phyloP scores from a whole-genome alignment of 2,797 vertebrate genomes.

The Typhlichthys subterraneus region DNA sequence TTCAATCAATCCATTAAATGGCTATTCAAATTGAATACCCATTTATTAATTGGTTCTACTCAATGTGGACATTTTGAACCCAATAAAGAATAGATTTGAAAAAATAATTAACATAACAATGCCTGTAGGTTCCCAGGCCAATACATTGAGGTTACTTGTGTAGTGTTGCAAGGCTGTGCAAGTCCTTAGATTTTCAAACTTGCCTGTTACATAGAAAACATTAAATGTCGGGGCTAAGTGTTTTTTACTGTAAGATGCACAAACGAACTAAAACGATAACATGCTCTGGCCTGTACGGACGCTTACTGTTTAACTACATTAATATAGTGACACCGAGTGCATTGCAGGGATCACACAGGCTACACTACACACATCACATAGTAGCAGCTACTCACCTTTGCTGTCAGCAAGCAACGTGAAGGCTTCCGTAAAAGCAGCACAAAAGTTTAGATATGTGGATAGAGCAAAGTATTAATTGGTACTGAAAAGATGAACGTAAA shows the following conservation, averaged over 20 bases:
- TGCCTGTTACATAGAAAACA: too few relatives aligned
- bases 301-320: too few relatives aligned
- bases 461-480: background rate
- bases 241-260: too few relatives aligned
- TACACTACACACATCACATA: too few relatives aligned
- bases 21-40: too few relatives aligned
- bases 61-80: constrained; percentile 6
- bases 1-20: too few relatives aligned
- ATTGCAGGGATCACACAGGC: constrained; percentile 11
- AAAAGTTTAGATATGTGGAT: constrained; percentile 15
- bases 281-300: too few relatives aligned
- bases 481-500: background rate
- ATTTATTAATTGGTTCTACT: background rate
- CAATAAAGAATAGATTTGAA: too few relatives aligned
- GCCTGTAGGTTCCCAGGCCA: constrained; percentile 13
- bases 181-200: too few relatives aligned
- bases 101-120: background rate
- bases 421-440: constrained; percentile 45
- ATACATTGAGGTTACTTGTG: constrained; percentile 12
- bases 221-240: too few relatives aligned
- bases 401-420: constrained; percentile 56
- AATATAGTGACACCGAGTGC: background rate
- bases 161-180: background rate
- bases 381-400: constrained; percentile 64
- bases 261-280: too few relatives aligned